Evolutionary conservation across 2,113 vertebrate species (phyloP).

Genomic region (Microtus richardsoni): DNA sequence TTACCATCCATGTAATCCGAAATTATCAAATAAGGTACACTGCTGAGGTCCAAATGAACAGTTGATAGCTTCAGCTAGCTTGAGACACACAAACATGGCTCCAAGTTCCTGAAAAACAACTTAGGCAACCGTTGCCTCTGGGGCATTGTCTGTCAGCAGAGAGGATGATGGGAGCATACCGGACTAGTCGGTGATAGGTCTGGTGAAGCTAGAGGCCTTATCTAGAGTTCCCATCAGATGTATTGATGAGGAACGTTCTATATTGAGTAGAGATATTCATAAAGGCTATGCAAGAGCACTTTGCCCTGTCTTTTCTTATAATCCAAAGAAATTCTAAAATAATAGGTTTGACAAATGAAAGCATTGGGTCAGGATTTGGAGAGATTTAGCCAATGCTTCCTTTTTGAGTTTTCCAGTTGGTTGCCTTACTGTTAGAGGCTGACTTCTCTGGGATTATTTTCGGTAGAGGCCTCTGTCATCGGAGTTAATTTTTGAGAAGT

Average conservation of each 20-base stretch:
- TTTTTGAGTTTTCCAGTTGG: not conserved
- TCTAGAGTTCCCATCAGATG: not conserved
- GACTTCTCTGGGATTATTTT: not conserved
- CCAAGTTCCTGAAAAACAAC: not conserved
- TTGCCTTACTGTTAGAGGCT: not conserved
- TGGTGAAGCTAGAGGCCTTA: not conserved
- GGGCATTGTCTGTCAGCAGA: not conserved
- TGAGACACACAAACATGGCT: not conserved
- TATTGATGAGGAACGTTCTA: not conserved
- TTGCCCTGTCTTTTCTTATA: not conserved
- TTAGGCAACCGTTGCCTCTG: not conserved
- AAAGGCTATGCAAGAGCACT: not conserved
- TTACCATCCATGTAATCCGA: too few relatives aligned
- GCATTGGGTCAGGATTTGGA: not conserved
- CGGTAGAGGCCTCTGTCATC: not conserved
- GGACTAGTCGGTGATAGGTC: not conserved
- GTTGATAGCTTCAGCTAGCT: not conserved
- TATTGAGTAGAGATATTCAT: not conserved
- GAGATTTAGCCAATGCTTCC: not conserved
- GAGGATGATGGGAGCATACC: not conserved
- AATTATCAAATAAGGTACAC: not conserved
- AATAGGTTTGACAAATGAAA: slow-evolving; percentile 25
- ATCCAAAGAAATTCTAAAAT: slow-evolving; percentile 28
- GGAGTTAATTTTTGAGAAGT: not conserved
- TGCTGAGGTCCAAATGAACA: not conserved